Evolutionary conservation across 1,140 invertebrate species (phyloP).

Genomic region (Macrobrachium rosenbergii): DNA sequence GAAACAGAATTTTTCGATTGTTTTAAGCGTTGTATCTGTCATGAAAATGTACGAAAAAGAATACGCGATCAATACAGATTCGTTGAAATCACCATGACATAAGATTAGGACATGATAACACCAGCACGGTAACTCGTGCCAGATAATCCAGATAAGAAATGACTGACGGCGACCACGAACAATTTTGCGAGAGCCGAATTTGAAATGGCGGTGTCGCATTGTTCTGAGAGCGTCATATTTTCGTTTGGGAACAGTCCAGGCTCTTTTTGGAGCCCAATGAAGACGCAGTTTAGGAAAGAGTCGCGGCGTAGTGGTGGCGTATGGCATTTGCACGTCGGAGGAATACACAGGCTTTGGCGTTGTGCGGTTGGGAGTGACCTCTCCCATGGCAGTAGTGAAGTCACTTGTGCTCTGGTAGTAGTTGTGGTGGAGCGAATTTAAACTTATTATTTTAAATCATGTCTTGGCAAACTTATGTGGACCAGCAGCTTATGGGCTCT

Average conservation of each 20-base stretch:
- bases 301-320: background rate
- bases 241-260: too few relatives aligned
- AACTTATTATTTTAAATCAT: conserved; percentile 72
- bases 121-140: conserved; percentile 7
- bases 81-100: conserved; percentile 58
- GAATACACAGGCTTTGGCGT: conserved; percentile 34
- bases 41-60: background rate
- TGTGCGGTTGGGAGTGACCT: conserved; percentile 42
- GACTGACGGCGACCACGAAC: background rate
- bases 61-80: background rate
- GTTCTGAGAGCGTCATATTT: too few relatives aligned
- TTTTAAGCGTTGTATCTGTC: background rate
- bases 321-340: conserved; percentile 29
- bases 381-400: conserved; percentile 54
- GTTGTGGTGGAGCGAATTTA: conserved; percentile 30
- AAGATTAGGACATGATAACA: conserved; percentile 41
- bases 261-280: too few relatives aligned
- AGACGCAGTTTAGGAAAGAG: background rate
- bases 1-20: background rate
- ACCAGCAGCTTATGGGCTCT: conserved; percentile 95
- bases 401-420: conserved; percentile 46
- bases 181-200: background rate
- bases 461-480: conserved; percentile 99
- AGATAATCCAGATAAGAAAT: background rate
- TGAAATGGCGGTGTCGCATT: too few relatives aligned